phyloP scores from a whole-genome alignment of 2,113 vertebrate genomes.

The Melanostigma gelatinosum region DNA sequence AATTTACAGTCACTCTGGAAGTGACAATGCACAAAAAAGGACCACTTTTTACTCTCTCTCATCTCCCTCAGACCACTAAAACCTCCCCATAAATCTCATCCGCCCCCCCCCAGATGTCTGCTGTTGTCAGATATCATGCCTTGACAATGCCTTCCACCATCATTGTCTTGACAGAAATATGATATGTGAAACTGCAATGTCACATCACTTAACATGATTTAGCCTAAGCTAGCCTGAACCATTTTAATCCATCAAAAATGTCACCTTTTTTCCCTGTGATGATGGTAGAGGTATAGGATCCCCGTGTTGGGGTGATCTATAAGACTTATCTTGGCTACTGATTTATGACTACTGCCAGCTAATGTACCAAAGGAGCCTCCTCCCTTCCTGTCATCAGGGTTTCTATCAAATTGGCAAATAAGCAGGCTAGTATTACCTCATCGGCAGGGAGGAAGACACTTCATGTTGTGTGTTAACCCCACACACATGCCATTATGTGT shows the following conservation, averaged over 20 bases:
- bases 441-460: conserved; percentile 46
- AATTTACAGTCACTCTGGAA: conserved; percentile 96
- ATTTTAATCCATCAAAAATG: conserved; percentile 99
- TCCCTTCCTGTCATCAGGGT: conserved; percentile 81
- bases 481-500: not conserved
- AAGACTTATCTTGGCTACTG: conserved; percentile 87
- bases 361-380: conserved; percentile 82
- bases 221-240: conserved; percentile 89
- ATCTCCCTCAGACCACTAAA: conserved; percentile 89
- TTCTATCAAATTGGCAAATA: conserved; percentile 87
- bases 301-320: conserved; percentile 91
- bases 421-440: conserved; percentile 74
- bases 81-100: conserved; percentile 91
- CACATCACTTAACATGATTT: conserved; percentile 98
- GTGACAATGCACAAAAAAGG: conserved; percentile 94
- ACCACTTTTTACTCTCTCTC: conserved; percentile 86
- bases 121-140: conserved; percentile 93
- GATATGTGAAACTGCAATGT: conserved; percentile 96
- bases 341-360: conserved; percentile 86
- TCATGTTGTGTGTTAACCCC: conserved; percentile 39
- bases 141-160: conserved; percentile 95
- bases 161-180: conserved; percentile 98
- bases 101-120: conserved; percentile 85
- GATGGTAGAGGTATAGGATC: conserved; percentile 90
- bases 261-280: conserved; percentile 91